phyloP scores from a whole-genome alignment of 2,888 invertebrate genomes.

The Acrobasis repandana region DNA sequence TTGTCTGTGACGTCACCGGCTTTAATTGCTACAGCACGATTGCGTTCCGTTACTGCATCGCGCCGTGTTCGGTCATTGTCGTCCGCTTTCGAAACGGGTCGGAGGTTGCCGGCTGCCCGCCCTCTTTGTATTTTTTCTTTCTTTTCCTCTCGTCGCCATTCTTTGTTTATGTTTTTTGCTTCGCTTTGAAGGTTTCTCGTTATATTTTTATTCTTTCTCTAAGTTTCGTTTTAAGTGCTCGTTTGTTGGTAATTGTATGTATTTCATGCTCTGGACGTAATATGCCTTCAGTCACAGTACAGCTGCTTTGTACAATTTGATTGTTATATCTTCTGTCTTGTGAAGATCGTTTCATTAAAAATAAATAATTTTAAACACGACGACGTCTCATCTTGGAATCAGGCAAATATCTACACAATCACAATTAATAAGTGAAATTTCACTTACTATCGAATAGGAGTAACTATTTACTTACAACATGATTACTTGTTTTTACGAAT shows the following conservation, averaged over 20 bases:
- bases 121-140: conserved; percentile 36
- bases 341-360: too few species aligned
- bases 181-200: conserved; percentile 29
- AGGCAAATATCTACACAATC: too few species aligned
- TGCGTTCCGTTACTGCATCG: conserved; percentile 43
- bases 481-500: too few species aligned
- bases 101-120: conserved; percentile 46
- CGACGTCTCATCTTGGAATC: too few species aligned
- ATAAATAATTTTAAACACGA: too few species aligned
- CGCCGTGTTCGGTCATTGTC: conserved; percentile 43
- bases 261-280: conserved; percentile 3
- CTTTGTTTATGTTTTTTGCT: conserved; percentile 53
- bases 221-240: background rate
- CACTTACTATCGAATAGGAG: too few species aligned
- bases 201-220: conserved; percentile 22
- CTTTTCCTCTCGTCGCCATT: conserved; percentile 26
- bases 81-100: conserved; percentile 51
- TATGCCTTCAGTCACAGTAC: background rate
- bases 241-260: background rate
- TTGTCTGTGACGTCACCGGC: conserved; percentile 39
- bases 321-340: background rate
- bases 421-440: too few species aligned
- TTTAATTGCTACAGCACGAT: conserved; percentile 34
- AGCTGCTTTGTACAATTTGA: background rate
- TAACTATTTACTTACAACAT: too few species aligned